Base-by-base conservation (phyloP, 2,888 invertebrate genomes). In the Helobdella robusta region DNA sequence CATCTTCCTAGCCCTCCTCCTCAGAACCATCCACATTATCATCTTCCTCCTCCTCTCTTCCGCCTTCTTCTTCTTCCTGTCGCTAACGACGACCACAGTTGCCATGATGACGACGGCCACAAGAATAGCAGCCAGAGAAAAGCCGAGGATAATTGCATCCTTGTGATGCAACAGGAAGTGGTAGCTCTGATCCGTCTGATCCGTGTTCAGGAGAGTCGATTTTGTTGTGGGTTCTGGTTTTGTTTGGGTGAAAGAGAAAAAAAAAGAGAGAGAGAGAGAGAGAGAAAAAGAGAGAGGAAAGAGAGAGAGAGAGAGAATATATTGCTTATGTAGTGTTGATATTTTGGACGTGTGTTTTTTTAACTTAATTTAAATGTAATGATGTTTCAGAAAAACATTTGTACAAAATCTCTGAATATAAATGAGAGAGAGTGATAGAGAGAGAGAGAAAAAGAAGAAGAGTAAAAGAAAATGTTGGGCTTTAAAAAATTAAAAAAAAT, bases 261-360 rank as follows among this genome's bases (percentile, higher is more conserved):
- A 25, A 23, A 36, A 18, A 18, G 66, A 67, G 59, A 18, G 25
- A 44, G 30, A 46, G 34, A 58, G 1, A 20, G 48, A 20, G 56
- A 34, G 66, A 2, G 52, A 40, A 46, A 40, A 36, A 35, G 35
- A 36, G 50, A n/a, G 15, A 60, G 32, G 36, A 20, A 32, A 2
- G 23, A 50, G 59, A 66, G 59, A 54, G 64, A 66, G 67, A n/a
- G n/a, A n/a, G n/a, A n/a, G n/a, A n/a, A n/a, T n/a, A n/a, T n/a
- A n/a, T n/a, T n/a, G n/a, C n/a, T n/a, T n/a, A n/a, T n/a, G n/a
- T n/a, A n/a, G n/a, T n/a, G n/a, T n/a, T n/a, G n/a, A n/a, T n/a
- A n/a, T n/a, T n/a, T n/a, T n/a, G n/a, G n/a, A n/a, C n/a, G n/a
- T n/a, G n/a, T n/a, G n/a, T n/a, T n/a, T n/a, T n/a, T n/a, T n/a